Base-by-base conservation (phyloP, 2,888 invertebrate species). In the Hymenopus coronatus region DNA sequence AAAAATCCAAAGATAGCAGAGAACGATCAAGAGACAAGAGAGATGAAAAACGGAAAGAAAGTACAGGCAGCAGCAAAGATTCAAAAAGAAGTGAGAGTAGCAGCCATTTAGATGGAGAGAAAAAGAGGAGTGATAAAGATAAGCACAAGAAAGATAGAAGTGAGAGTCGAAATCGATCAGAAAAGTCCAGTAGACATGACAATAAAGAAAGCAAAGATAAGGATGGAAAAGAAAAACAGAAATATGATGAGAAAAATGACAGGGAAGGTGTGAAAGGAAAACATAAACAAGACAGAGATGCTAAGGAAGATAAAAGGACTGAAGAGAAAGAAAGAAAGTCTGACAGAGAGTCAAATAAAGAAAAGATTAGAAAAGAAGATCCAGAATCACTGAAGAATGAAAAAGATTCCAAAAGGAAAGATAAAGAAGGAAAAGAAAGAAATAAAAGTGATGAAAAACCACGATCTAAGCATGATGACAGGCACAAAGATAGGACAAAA, bases 391-490 rank as follows among this genome's bases (percentile, higher is more conserved):
- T 89, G 88, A 91, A 91, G 87, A 88, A 90, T 88, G 90, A 91
- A 83, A 89, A 90, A 83, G 87, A 91, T 91, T 89, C 90, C 90
- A 90, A 90, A 54, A 90, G 89, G 25, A 90, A 89, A 88, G 91
- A 90, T 30, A 89, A 85, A 85, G 88, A 89, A 54, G 90, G 89
- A 14, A 90, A 89, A 88, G 89, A 87, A 83, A 90, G 89, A 83
- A 84, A 88, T 20, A 90, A 91, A 54, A 83, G 88, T 54, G 90
- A 89, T 83, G 90, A 90, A 82, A 90, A 88, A 28, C 89, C 93
- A 87, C 92, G 93, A 87, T 92, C 93, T 88, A 93, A 93, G 90
- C 93, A 93, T 89, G 92, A 93, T 91, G 93, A 93, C 28, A 87
- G 54, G 25, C 82, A 70, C 15, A 88, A 89, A 83, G 89, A 89